Percentiles rank a stretch among this genome's conserved stretches.
Evolutionary conservation across 2,797 vertebrate genomes (phyloP).

Genomic region (Sebastes baramenuke): DNA sequence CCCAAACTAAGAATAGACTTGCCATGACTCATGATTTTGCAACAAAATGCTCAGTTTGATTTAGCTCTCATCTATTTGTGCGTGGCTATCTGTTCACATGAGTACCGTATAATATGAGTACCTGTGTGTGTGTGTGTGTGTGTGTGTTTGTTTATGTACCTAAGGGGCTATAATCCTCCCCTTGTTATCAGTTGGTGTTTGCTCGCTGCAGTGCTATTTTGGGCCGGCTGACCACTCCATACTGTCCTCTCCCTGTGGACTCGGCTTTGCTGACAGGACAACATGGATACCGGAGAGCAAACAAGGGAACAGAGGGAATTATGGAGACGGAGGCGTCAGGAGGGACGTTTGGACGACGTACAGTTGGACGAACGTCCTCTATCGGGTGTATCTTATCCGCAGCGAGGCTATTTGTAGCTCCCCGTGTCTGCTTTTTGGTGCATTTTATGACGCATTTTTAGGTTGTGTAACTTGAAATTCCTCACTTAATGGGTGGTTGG

Average conservation of each 20-base stretch:
- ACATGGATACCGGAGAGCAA: conserved; percentile 64
- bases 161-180: conserved; percentile 49
- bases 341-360: conserved; percentile 18
- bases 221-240: conserved; percentile 62
- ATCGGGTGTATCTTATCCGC: conserved; percentile 13
- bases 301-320: conserved; percentile 39
- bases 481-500: neutral
- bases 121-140: conserved; percentile 31
- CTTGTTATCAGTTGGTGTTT: conserved; percentile 57
- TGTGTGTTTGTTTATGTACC: conserved; percentile 32
- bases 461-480: conserved; percentile 49
- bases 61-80: conserved; percentile 44
- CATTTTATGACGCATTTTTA: conserved; percentile 36
- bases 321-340: conserved; percentile 9
- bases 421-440: conserved; percentile 19
- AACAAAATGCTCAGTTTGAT: conserved; percentile 73
- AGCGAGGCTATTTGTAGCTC: conserved; percentile 43
- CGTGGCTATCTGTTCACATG: conserved; percentile 26
- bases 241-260: conserved; percentile 59
- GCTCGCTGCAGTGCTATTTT: conserved; percentile 78
- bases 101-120: conserved; percentile 21
- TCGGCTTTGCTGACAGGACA: conserved; percentile 72
- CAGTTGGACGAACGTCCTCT: conserved; percentile 13
- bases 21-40: conserved; percentile 80
- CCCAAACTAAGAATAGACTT: conserved; percentile 76